Percentiles rank a stretch among this genome's conserved stretches.
phyloP scores from a whole-genome alignment of 2,113 vertebrate species.

The Athene cunicularia region DNA sequence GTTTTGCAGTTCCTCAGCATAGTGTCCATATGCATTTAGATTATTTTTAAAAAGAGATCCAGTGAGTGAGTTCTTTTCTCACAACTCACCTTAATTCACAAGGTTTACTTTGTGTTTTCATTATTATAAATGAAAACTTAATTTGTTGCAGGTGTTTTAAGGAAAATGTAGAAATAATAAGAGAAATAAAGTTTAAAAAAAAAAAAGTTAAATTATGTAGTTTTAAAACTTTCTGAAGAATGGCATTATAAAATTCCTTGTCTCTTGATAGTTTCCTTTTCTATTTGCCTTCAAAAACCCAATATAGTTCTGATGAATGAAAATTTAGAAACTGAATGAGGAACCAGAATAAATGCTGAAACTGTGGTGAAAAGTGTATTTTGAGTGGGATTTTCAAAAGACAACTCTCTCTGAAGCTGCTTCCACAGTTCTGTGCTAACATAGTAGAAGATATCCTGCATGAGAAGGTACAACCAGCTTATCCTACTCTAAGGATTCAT shows the following conservation, averaged over 20 bases:
- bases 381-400: not conserved
- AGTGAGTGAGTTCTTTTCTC: not conserved
- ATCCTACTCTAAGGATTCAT: not conserved
- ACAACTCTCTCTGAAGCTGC: not conserved
- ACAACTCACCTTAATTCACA: not conserved
- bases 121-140: not conserved
- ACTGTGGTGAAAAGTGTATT: not conserved
- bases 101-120: not conserved
- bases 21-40: not conserved
- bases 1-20: not conserved
- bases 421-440: not conserved
- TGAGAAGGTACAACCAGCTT: not conserved
- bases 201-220: not conserved
- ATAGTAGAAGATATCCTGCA: not conserved
- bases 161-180: not conserved
- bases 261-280: not conserved
- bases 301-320: not conserved
- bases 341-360: not conserved
- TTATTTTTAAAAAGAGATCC: not conserved
- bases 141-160: constrained; percentile 5
- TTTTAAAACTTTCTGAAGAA: not conserved
- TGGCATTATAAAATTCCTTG: not conserved
- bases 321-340: not conserved
- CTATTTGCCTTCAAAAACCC: not conserved
- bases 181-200: not conserved